Evolutionary conservation across 64 coral and sea anemone genomes (phyloP), one percentile per base, ranked within the genome.

Genomic region (Porites lutea): DNA sequence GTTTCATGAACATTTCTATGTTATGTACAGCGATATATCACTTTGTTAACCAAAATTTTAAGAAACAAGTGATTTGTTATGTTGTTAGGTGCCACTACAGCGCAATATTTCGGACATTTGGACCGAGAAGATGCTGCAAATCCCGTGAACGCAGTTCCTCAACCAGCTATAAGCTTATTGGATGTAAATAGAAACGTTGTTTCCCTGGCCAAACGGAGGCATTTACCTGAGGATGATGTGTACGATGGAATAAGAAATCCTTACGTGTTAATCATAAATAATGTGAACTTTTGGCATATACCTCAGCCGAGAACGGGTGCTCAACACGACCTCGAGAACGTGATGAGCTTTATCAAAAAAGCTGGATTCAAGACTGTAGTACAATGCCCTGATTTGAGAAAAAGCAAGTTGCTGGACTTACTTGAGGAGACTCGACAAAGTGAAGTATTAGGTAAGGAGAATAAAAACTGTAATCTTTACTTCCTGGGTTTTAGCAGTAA

Each of bases 241-340:
- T 96, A 96, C 64, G 91, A 96, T 18, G 95, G 95, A n/a, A 45
- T 96, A 69, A 86, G 46, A 18, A 89, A 98, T 90, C 96, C 96
- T 0, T 98, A 90, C 45, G 74, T 95, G 9, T 45, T 98, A 3
- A 79, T 98, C 51, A 95, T 98, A 48, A 93, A 95, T 74, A 98
- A 98, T 59, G 90, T 98, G 18, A 95, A 95, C 51, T 95, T 95
- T 48, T 72, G 43, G 15, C 27, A 67, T 2, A 51, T 78, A 10
- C 87, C 88, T 13, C 65, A 37, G 2, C 93, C 96, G 15, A 79
- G 96, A 59, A 95, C 93, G 55, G 96, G 96, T n/a, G 96, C 90
- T 1, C 4, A 13, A 37, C 75, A 71, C 20, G 96, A 98, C 23
- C 76, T 43, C 79, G 61, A 82, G 4, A 93, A 98, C 76, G 46